Evolutionary conservation across 2,797 vertebrate genomes (phyloP).

Genomic region (Cyclura pinguis): DNA sequence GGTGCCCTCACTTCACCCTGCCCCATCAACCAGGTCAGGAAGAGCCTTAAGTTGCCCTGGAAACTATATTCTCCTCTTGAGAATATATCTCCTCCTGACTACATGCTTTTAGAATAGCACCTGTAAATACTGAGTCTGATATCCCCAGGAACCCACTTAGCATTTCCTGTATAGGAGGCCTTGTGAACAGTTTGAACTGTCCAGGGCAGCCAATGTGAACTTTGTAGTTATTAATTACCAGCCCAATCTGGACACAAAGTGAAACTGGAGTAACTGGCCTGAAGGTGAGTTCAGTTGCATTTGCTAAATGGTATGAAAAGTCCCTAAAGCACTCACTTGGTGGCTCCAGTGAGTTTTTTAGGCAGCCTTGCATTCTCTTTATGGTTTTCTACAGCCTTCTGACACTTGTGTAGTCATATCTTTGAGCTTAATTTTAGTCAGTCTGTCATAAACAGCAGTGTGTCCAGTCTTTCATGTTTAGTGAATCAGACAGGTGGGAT

Average conservation of each 20-base stretch:
- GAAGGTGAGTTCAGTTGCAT: neutral
- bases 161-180: neutral
- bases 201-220: neutral
- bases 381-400: neutral
- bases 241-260: neutral
- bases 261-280: conserved; percentile 8
- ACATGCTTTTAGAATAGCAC: conserved; percentile 3
- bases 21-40: neutral
- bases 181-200: neutral
- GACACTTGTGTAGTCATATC: neutral
- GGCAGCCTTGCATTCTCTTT: neutral
- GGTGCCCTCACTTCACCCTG: neutral
- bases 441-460: neutral
- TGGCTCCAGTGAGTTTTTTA: neutral
- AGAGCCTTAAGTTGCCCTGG: neutral
- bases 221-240: conserved; percentile 18
- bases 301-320: neutral
- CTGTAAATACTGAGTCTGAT: neutral
- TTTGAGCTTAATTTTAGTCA: neutral
- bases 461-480: neutral
- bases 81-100: no score
- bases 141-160: neutral
- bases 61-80: neutral
- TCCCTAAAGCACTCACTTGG: neutral
- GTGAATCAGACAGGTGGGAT: neutral